Base-by-base conservation (phyloP, 1,140 invertebrate species). In the Drosophila pachea region DNA sequence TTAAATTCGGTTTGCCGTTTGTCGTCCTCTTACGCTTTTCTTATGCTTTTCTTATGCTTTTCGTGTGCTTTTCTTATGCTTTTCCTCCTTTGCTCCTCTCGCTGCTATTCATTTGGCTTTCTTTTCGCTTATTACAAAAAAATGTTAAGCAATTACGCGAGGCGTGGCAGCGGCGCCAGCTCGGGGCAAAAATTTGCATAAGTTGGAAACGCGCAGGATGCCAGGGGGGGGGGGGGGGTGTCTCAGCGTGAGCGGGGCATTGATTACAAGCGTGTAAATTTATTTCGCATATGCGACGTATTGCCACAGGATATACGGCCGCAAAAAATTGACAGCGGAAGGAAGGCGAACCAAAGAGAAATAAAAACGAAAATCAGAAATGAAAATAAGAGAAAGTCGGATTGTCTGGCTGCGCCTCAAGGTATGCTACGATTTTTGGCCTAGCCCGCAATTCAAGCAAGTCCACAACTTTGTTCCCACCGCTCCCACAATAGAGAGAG, bases 201-300 rank as follows among this genome's bases (percentile, higher is more conserved):
- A 82, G 71, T 73, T 83, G 73, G 43, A 7, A 43, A n/a, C 11
- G 9, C n/a, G n/a, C n/a, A n/a, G n/a, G n/a, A n/a, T n/a, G n/a
- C 48, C n/a, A 70, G 54, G 48, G 48, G 60, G 56, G 45, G 48
- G 53, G 32, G 38, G 38, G 14, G 38, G n/a, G n/a, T n/a, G n/a
- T n/a, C n/a, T n/a, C n/a, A 36, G 32, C 14, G 36, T 32, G 29
- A 45, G 62, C 68, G 67, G 56, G 52, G 78, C 78, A 82, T 82
- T 82, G 78, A 82, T 82, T 82, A 82, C 67, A 82, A 78, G 78
- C 78, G 74, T 78, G 75, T 78, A 82, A 75, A 83, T 82, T 63
- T 82, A 75, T 82, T 82, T 83, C 78, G 74, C 74, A 83, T 82
- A 82, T 77, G 78, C 70, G 66, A 62, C 56, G 36, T 22, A 43